Conservation (phyloP, 2,113 vertebrate genomes). For the Melanerpes formicivorus region DNA sequence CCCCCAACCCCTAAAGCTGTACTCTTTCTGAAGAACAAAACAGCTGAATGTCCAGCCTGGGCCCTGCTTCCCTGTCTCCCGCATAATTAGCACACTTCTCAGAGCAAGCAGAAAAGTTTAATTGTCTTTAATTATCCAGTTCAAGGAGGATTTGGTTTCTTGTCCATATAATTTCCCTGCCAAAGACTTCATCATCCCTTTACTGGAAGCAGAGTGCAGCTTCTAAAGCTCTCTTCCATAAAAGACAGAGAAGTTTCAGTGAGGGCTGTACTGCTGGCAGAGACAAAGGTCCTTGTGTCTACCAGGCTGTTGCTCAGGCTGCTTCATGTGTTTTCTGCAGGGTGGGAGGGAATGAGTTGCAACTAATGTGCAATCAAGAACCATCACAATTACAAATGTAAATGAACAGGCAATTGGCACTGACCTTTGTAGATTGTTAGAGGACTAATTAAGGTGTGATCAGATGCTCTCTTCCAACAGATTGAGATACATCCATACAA, state of each 20-base stretch:
- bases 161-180: conserved; percentile 84
- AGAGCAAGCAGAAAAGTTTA: conserved; percentile 90
- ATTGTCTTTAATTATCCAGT: conserved; percentile 91
- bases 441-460: conserved; percentile 82
- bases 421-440: conserved; percentile 82
- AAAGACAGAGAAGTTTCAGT: neutral
- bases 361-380: conserved; percentile 80
- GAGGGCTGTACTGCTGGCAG: neutral
- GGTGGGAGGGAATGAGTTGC: conserved; percentile 66
- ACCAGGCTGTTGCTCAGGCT: neutral
- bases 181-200: conserved; percentile 83
- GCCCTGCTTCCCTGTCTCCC: conserved; percentile 70
- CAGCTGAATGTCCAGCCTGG: neutral
- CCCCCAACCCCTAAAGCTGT: neutral
- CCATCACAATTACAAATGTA: conserved; percentile 81
- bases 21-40: neutral
- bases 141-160: conserved; percentile 87
- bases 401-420: conserved; percentile 80
- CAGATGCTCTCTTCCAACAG: conserved; percentile 72
- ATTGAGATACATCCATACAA: conserved; percentile 63
- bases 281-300: conserved; percentile 32
- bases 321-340: neutral
- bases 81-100: conserved; percentile 87
- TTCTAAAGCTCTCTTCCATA: conserved; percentile 23
- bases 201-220: conserved; percentile 32